Base-by-base conservation (phyloP, 35 echinoderm and acorn worm genomes). In the Eucidaris tribuloides region DNA sequence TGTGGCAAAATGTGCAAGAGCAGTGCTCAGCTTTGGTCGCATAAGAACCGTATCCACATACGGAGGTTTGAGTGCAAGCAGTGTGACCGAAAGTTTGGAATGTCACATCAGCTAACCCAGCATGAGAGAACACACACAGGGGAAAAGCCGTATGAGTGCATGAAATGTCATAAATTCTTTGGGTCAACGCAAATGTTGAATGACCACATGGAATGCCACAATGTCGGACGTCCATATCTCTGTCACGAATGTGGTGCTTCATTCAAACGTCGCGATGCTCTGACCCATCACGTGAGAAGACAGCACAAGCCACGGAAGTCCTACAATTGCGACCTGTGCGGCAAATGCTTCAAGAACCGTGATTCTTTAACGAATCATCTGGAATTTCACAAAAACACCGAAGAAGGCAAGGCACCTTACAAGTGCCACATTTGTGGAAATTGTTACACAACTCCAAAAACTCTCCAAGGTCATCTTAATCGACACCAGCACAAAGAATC, bases 191-290 rank as follows among this genome's bases (percentile, higher is more conserved):
- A 89, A 27, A 79, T 85, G 14, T 65, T 96, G 34, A 86, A 80
- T 44, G 85, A 90, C 48, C 93, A 96, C 63, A 62, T 78, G 46
- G 65, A 82, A 52, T 76, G 78, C 33, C 89, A 91, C 46, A 87
- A 58, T 40, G 52, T 52, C 20, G 50, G 58, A 24, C 65, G 72
- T 22, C 93, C 62, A 4, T 96, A 65, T 66, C 68, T 96, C 3
- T 96, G 93, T 30, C 83, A 96, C 36, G 65, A 56, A n/a, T 96
- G 93, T 87, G 93, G 93, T 28, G 38, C 84, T 42, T 77, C 88
- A 7, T 96, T 96, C 61, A 45, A 81, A 34, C 58, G 84, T 25
- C 84, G 85, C 24, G 89, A 96, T 71, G 84, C 81, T 19, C 52
- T 96, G 15, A 50, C 76, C 2, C 60, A 80, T 28, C 93, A 96